Evolutionary conservation across 2,797 vertebrate genomes (phyloP).

Genomic region (Myotis pilosus): DNA sequence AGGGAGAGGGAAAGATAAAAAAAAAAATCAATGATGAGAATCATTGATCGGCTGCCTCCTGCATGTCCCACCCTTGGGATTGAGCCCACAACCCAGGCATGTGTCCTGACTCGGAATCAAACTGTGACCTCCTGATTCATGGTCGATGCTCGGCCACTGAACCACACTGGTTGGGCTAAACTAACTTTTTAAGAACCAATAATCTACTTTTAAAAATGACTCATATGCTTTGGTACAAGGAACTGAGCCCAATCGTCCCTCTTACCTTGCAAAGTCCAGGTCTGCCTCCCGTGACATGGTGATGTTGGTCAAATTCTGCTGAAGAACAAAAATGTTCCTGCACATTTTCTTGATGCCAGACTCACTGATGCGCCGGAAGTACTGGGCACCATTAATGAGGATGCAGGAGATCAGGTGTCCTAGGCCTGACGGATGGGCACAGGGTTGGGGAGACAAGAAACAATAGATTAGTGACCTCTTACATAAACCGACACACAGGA

Average conservation of each 20-base stretch:
- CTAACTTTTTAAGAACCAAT: not conserved
- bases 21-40: no score
- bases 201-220: not conserved
- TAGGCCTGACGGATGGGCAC: constrained; percentile 85
- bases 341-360: constrained; percentile 99
- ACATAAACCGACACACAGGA: rapidly evolving
- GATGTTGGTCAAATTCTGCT: constrained; percentile 99
- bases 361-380: constrained; percentile 98
- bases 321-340: constrained; percentile 98
- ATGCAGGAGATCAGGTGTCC: constrained; percentile 98
- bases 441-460: not conserved
- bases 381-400: constrained; percentile 97
- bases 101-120: no score
- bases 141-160: no score
- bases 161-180: not conserved
- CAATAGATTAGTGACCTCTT: not conserved
- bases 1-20: no score
- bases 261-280: constrained; percentile 96
- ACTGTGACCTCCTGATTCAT: no score
- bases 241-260: not conserved
- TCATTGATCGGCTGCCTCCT: no score
- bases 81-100: no score
- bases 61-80: no score
- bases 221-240: not conserved
- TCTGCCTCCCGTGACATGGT: constrained; percentile 98